Evolutionary conservation across 2,113 vertebrate genomes (phyloP).

Genomic region (Notechis scutatus): DNA sequence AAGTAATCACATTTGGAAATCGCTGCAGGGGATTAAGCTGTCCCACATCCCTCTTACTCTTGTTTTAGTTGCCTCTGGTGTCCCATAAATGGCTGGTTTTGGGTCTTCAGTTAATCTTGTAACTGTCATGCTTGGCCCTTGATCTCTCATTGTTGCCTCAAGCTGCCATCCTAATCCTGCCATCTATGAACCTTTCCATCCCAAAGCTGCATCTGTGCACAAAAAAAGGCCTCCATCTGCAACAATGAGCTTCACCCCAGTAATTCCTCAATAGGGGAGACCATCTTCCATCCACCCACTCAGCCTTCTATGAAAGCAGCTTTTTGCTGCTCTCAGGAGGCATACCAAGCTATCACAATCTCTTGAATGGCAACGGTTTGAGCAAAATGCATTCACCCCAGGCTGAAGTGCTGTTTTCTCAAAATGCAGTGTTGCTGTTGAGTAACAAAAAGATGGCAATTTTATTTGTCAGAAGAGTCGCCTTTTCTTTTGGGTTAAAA

Average conservation of each 20-base stretch:
- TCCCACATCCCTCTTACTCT: neutral
- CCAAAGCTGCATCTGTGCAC: rapidly evolving
- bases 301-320: rapidly evolving
- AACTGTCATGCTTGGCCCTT: neutral
- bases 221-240: neutral
- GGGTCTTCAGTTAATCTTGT: rapidly evolving
- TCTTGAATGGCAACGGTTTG: neutral
- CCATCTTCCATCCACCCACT: neutral
- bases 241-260: neutral
- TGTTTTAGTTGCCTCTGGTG: rapidly evolving
- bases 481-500: neutral
- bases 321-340: neutral
- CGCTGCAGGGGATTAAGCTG: neutral
- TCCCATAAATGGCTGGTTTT: neutral
- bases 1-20: neutral
- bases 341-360: neutral
- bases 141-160: no score
- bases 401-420: neutral
- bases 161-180: neutral
- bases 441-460: neutral
- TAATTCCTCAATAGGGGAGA: neutral
- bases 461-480: neutral
- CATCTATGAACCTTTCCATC: neutral
- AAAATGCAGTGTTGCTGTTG: neutral
- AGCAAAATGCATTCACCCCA: neutral